Evolutionary conservation across 2,888 invertebrate genomes (phyloP).

Genomic region (Sarcophaga variegata): DNA sequence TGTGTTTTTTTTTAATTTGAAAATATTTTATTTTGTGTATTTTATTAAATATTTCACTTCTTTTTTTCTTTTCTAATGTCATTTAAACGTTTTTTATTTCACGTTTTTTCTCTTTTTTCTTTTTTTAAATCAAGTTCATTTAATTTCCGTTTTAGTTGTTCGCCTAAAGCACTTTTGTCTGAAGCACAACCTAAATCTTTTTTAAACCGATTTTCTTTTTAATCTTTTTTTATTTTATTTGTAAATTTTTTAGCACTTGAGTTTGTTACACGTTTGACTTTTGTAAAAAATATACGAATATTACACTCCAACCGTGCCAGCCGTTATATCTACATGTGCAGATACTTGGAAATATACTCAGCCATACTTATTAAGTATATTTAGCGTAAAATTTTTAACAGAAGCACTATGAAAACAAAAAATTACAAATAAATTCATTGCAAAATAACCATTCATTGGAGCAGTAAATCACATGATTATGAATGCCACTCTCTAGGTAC

Average conservation of each 20-base stretch:
- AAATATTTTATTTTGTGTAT: no score
- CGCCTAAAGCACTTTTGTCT: slow-evolving; percentile 24
- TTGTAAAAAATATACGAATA: neutral
- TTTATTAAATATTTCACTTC: no score
- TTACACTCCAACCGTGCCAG: slow-evolving; percentile 26
- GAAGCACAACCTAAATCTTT: neutral
- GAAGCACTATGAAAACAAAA: slow-evolving; percentile 31
- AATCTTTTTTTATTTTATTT: neutral
- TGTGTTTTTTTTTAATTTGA: no score
- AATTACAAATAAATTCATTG: neutral
- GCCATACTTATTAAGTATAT: slow-evolving; percentile 38
- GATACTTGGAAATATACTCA: neutral
- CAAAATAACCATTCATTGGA: neutral
- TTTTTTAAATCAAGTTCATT: slow-evolving; percentile 10
- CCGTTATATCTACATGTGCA: neutral
- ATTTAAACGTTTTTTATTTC: neutral
- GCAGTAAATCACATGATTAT: slow-evolving; percentile 50
- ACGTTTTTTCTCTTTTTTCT: neutral
- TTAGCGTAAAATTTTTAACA: slow-evolving; percentile 45
- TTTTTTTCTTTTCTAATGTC: neutral
- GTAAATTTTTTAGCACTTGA: neutral
- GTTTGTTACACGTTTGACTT: neutral
- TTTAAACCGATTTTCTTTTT: neutral
- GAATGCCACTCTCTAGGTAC: neutral
- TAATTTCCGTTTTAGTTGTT: slow-evolving; percentile 25